phyloP scores from a whole-genome alignment of 2,797 vertebrate species.

The Momotus momota region DNA sequence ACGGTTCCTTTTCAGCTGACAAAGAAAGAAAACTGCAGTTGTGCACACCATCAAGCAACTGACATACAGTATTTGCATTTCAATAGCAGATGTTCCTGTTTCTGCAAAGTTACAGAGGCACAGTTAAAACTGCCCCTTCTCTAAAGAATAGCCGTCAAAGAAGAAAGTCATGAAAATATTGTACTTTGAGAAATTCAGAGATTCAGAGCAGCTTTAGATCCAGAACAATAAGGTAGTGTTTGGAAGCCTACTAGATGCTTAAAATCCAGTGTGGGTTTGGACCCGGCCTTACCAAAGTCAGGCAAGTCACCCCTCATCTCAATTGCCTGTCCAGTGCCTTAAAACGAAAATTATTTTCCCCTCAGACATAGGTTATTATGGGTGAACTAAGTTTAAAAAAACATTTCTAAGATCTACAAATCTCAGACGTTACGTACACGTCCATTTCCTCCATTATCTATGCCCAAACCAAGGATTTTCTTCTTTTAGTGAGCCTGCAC shows the following conservation, averaged over 20 bases:
- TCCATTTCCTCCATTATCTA: not conserved
- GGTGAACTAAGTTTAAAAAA: not conserved
- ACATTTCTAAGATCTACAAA: not conserved
- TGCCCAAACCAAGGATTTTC: not conserved
- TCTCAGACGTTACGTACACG: not conserved
- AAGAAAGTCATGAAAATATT: not conserved
- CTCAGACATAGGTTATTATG: not conserved
- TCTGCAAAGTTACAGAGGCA: not conserved
- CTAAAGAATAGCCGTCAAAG: not conserved
- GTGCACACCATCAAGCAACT: not conserved
- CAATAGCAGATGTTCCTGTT: not conserved
- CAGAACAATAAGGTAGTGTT: not conserved
- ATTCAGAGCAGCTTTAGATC: not conserved
- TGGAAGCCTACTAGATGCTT: not conserved
- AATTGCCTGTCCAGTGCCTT: not conserved
- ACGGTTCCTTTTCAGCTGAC: constrained; percentile 71
- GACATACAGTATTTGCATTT: not conserved
- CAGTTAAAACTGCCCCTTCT: not conserved
- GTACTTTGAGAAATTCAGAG: not conserved
- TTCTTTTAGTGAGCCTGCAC: not conserved
- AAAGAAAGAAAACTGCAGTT: not conserved
- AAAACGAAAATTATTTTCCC: not conserved
- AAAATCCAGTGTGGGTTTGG: not conserved
- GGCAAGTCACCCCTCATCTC: not conserved
- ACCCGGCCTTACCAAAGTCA: not conserved